Conservation (phyloP, 2,888 invertebrate species). For the Gibbula magus region DNA sequence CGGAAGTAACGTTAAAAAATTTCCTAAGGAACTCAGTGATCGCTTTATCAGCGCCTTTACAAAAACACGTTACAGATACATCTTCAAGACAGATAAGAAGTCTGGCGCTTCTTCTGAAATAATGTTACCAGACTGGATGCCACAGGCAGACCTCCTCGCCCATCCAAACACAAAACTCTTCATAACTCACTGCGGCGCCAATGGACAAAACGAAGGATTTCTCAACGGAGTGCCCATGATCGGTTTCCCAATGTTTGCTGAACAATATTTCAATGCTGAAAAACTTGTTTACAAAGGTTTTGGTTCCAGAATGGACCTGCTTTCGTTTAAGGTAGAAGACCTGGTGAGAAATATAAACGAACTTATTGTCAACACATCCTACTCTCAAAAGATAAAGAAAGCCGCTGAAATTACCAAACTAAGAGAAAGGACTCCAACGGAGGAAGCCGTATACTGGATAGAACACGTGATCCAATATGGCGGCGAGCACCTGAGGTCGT, state of each 20-base stretch:
- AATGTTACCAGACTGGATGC: conserved; percentile 48
- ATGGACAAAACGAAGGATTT: conserved; percentile 56
- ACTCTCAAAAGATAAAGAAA: conserved; percentile 36
- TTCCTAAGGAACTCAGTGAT: conserved; percentile 33
- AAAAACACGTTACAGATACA: conserved; percentile 34
- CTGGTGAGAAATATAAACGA: conserved; percentile 38
- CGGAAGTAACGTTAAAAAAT: conserved; percentile 37
- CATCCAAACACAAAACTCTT: conserved; percentile 51
- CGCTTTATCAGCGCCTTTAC: conserved; percentile 43
- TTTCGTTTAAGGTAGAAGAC: conserved; percentile 33
- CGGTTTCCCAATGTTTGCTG: conserved; percentile 47
- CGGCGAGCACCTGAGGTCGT: conserved; percentile 50
- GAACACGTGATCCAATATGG: conserved; percentile 61
- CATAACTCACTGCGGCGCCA: conserved; percentile 58
- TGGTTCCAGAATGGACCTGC: conserved; percentile 44
- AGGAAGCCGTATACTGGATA: conserved; percentile 56
- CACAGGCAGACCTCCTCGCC: conserved; percentile 55
- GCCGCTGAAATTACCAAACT: conserved; percentile 42
- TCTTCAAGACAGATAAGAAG: conserved; percentile 29
- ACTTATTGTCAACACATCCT: conserved; percentile 38
- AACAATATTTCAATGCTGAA: conserved; percentile 49
- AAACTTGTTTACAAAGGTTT: conserved; percentile 43
- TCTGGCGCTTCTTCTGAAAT: conserved; percentile 32
- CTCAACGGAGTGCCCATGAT: conserved; percentile 60
- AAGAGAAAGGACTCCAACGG: conserved; percentile 38